Evolutionary conservation across 1,140 invertebrate species (phyloP).

Genomic region (Brachystomella parvula): DNA sequence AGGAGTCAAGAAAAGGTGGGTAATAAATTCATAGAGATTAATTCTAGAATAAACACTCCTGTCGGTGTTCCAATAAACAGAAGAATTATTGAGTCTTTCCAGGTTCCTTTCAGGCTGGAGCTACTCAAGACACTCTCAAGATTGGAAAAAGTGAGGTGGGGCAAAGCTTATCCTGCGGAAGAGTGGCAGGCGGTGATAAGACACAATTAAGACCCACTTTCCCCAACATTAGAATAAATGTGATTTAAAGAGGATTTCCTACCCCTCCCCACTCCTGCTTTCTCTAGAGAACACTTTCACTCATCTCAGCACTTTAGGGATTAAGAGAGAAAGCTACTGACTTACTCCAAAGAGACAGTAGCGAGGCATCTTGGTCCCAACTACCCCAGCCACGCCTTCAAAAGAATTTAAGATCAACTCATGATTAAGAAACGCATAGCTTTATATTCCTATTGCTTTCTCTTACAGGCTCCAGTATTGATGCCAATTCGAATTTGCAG

Average conservation of each 20-base stretch:
- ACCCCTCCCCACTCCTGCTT: not conserved
- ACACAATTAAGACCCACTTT: not conserved
- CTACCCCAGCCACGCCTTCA: slow-evolving; percentile 51
- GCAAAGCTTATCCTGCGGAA: not conserved
- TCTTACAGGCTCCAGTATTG: slow-evolving; percentile 47
- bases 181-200: slow-evolving; percentile 1
- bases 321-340: not conserved
- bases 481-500: slow-evolving; percentile 54
- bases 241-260: not conserved
- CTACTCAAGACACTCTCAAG: not conserved
- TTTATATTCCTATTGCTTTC: not conserved
- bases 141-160: not conserved
- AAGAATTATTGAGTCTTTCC: not conserved
- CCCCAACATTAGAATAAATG: not conserved
- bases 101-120: not conserved
- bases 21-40: no score
- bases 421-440: slow-evolving; percentile 16
- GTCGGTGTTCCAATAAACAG: no score
- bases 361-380: slow-evolving; percentile 56
- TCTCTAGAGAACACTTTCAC: not conserved
- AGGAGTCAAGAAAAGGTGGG: no score
- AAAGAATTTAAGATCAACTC: not conserved
- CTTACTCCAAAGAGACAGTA: slow-evolving; percentile 57
- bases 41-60: no score
- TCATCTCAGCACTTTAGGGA: not conserved